Evolutionary conservation across 64 coral and sea anemone genomes (phyloP).

Genomic region (Montipora sp.): DNA sequence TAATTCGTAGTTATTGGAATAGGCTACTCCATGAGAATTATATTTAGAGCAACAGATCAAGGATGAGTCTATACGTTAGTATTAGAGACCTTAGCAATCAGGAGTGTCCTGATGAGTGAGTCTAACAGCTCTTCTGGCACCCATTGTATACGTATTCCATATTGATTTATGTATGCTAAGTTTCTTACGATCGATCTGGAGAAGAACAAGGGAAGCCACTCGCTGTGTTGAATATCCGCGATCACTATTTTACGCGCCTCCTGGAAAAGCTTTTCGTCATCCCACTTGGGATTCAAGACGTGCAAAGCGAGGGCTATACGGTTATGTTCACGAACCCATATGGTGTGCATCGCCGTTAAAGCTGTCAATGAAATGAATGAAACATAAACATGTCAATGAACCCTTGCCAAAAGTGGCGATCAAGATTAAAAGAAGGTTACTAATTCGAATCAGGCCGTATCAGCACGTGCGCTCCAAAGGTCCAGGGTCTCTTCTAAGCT

Average conservation of each 20-base stretch:
- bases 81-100: too few species aligned
- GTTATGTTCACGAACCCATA: conserved; percentile 67
- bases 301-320: conserved; percentile 23
- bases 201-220: conserved; percentile 63
- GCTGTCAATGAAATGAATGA: not conserved
- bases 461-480: too few species aligned
- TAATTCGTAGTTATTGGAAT: too few species aligned
- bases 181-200: conserved; percentile 24
- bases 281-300: not conserved
- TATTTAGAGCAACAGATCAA: too few species aligned
- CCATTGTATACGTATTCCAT: not conserved
- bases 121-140: too few species aligned
- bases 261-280: conserved; percentile 41
- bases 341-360: conserved; percentile 55
- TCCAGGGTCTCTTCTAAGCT: too few species aligned
- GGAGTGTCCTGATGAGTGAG: too few species aligned
- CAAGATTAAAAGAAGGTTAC: too few species aligned
- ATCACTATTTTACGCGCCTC: conserved; percentile 63
- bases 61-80: too few species aligned
- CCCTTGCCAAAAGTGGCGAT: not conserved
- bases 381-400: not conserved
- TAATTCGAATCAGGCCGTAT: too few species aligned
- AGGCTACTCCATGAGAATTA: too few species aligned
- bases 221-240: conserved; percentile 67
- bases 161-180: not conserved